Evolutionary conservation across 2,888 invertebrate genomes (phyloP).

Genomic region (Caenorhabditis sp.): DNA sequence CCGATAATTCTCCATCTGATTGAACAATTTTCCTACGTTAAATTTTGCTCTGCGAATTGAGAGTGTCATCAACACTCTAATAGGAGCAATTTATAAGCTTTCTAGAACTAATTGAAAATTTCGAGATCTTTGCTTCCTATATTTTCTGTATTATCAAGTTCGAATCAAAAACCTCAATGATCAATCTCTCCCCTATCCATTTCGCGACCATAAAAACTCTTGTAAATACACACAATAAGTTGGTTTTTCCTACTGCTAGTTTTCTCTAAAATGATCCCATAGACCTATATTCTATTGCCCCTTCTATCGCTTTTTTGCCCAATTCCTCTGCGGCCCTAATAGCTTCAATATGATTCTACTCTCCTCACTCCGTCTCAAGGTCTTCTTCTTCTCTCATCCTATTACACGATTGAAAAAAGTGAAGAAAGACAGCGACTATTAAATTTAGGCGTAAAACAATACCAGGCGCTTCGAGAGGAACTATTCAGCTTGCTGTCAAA

Average conservation of each 20-base stretch:
- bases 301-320: neutral
- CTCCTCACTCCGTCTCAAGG: constrained; percentile 46
- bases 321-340: constrained; percentile 38
- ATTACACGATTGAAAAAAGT: constrained; percentile 49
- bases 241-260: constrained; percentile 5
- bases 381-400: constrained; percentile 55
- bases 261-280: constrained; percentile 46
- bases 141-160: neutral
- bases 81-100: no score
- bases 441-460: constrained; percentile 50
- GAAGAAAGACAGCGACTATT: constrained; percentile 44
- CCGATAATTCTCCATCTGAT: no score
- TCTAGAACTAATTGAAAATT: no score
- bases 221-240: constrained; percentile 27
- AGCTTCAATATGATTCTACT: constrained; percentile 55
- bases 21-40: no score
- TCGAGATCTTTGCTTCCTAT: neutral
- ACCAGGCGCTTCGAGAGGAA: neutral
- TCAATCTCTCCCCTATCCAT: neutral
- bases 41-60: no score
- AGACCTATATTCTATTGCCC: constrained; percentile 59
- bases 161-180: neutral
- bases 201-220: constrained; percentile 3
- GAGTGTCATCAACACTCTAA: no score
- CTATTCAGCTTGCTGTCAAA: neutral